These are phyloP conservation scores for Synchiropus splendidus DNA, from an alignment of 2,113 vertebrate species.

Conservation along the genomic window DNA sequence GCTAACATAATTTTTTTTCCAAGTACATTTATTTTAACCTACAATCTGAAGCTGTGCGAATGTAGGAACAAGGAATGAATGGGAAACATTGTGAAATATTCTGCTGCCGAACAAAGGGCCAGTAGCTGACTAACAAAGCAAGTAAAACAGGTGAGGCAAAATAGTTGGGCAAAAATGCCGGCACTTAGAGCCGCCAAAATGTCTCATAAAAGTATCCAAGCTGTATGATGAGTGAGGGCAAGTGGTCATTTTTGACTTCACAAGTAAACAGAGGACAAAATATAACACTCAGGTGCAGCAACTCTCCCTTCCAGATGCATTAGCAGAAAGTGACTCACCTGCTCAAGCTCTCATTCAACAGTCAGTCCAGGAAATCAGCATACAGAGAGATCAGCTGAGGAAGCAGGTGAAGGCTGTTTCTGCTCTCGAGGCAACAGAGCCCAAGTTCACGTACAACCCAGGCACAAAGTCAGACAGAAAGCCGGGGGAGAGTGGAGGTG, in stretches of 20 bases:
- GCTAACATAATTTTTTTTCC: too few species aligned
- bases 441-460: constrained; percentile 11
- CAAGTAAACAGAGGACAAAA: too few species aligned
- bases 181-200: constrained; percentile 6
- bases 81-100: not conserved
- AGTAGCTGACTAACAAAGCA: constrained; percentile 59
- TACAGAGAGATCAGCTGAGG: constrained; percentile 1
- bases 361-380: constrained; percentile 15
- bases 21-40: too few species aligned
- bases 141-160: constrained; percentile 66
- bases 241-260: too few species aligned
- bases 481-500: not conserved
- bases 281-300: too few species aligned
- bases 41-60: not conserved
- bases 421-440: too few species aligned
- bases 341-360: constrained; percentile 8
- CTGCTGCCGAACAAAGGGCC: constrained; percentile 22
- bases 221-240: too few species aligned
- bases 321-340: constrained; percentile 38
- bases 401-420: too few species aligned
- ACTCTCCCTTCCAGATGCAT: not conserved
- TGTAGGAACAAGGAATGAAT: not conserved
- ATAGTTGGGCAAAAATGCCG: constrained; percentile 15
- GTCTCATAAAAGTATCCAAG: too few species aligned
- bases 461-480: constrained; percentile 4